Evolutionary conservation across 2,797 vertebrate species (phyloP).

Genomic region (Myotis daubentonii): DNA sequence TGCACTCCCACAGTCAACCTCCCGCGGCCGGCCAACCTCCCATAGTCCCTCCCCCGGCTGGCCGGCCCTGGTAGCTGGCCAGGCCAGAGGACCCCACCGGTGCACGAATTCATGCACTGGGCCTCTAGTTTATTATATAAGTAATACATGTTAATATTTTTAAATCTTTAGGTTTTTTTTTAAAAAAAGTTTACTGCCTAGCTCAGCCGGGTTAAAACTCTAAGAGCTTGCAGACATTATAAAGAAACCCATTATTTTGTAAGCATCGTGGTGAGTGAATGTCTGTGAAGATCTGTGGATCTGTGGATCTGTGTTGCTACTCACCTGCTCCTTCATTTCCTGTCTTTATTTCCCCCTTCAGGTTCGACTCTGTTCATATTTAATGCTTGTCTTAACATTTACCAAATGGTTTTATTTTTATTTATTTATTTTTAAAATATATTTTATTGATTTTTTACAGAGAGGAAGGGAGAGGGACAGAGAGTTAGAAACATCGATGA

Average conservation of each 20-base stretch:
- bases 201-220: constrained; percentile 17
- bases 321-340: background rate
- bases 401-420: background rate
- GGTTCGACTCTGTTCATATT: background rate
- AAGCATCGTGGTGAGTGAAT: background rate
- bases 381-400: background rate
- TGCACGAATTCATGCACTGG: too few species aligned
- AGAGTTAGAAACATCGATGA: too few species aligned
- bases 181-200: background rate
- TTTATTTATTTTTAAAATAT: too few species aligned
- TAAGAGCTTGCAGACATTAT: constrained; percentile 15
- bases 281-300: background rate
- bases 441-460: too few species aligned
- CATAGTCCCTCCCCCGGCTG: too few species aligned
- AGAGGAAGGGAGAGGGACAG: too few species aligned
- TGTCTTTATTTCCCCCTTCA: background rate
- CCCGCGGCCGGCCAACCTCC: too few species aligned
- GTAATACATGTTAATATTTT: background rate
- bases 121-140: background rate
- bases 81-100: too few species aligned
- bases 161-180: constrained; percentile 31
- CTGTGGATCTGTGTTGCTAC: background rate
- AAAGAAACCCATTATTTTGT: background rate
- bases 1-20: too few species aligned
- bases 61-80: too few species aligned